Evolutionary conservation across 2,888 invertebrate species (phyloP).

Genomic region (Sycophila texana): DNA sequence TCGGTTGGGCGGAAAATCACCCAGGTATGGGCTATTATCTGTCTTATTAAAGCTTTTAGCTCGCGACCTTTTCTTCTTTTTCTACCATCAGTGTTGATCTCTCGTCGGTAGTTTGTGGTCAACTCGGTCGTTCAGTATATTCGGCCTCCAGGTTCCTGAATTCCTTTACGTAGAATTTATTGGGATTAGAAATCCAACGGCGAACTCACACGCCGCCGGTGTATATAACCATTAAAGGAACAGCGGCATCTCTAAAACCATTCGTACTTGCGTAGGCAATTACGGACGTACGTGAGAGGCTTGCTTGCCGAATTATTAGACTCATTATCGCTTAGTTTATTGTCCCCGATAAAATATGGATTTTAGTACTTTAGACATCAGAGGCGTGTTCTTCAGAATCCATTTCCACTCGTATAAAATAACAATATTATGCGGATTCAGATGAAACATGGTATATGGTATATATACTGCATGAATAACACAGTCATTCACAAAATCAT

Average conservation of each 20-base stretch:
- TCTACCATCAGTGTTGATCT: no score
- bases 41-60: conserved; percentile 36
- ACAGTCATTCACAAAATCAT: no score
- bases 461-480: no score
- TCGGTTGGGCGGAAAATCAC: not conserved
- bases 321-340: conserved; percentile 63
- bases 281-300: conserved; percentile 70
- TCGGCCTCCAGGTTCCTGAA: not conserved
- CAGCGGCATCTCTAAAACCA: conserved; percentile 62
- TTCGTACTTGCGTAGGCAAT: conserved; percentile 67
- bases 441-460: no score
- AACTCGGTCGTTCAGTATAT: no score
- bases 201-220: conserved; percentile 59
- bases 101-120: no score
- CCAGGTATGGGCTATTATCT: not conserved
- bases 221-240: conserved; percentile 71
- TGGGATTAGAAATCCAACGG: conserved; percentile 71
- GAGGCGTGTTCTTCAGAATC: no score
- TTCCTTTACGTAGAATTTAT: conserved; percentile 65
- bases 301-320: conserved; percentile 67
- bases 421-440: no score
- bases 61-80: not conserved
- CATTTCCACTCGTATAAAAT: no score
- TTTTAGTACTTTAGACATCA: conserved; percentile 27
- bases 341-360: conserved; percentile 37